Evolutionary conservation across 2,888 invertebrate genomes (phyloP).

Genomic region (Chromoteleia sp.): DNA sequence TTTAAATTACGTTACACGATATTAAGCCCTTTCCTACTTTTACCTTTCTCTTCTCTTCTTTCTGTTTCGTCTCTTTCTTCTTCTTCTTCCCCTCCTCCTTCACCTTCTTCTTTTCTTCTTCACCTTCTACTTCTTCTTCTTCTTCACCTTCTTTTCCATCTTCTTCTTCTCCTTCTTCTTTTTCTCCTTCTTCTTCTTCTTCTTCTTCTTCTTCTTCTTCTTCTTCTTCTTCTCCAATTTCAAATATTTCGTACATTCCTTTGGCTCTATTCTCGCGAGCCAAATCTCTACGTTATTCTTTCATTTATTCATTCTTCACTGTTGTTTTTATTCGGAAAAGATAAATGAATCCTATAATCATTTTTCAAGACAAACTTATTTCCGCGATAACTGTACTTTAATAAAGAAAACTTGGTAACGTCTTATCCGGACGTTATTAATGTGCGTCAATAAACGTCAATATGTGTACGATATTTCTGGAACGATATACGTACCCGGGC

Average conservation of each 20-base stretch:
- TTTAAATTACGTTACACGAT: constrained; percentile 84
- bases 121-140: constrained; percentile 10
- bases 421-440: constrained; percentile 32
- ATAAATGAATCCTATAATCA: constrained; percentile 56
- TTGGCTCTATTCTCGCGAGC: constrained; percentile 31
- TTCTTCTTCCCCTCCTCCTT: not conserved
- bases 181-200: not conserved
- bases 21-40: constrained; percentile 79
- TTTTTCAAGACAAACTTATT: constrained; percentile 41
- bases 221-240: constrained; percentile 21
- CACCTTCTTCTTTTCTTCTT: too few species aligned
- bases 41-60: constrained; percentile 28
- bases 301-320: constrained; percentile 47
- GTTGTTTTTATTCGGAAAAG: constrained; percentile 37
- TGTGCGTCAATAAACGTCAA: constrained; percentile 54
- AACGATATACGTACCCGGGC: not conserved
- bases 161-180: not conserved
- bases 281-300: constrained; percentile 49
- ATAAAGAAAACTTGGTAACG: constrained; percentile 21
- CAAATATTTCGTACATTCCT: too few species aligned
- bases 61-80: constrained; percentile 15
- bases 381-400: constrained; percentile 46
- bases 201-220: constrained; percentile 16
- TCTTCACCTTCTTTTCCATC: constrained; percentile 51
- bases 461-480: constrained; percentile 28